phyloP scores from a whole-genome alignment of 2,113 vertebrate species.

The Daboia siamensis region DNA sequence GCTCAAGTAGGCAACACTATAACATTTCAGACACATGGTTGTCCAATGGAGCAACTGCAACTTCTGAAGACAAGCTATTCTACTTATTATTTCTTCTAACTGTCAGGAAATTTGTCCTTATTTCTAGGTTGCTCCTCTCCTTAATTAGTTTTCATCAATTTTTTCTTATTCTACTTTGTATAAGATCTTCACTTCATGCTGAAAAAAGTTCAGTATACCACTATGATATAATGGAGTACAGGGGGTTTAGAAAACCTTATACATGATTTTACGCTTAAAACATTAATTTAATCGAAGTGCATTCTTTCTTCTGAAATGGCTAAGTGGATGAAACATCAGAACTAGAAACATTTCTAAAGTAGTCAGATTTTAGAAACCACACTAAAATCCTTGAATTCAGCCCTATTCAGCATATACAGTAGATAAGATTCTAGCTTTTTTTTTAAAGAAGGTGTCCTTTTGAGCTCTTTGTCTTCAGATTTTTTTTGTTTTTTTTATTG shows the following conservation, averaged over 20 bases:
- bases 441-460: not conserved
- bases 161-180: not conserved
- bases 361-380: not conserved
- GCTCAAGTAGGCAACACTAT: not conserved
- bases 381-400: not conserved
- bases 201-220: not conserved
- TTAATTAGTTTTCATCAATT: not conserved
- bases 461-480: not conserved
- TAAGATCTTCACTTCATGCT: not conserved
- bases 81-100: not conserved
- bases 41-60: not conserved
- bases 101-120: not conserved
- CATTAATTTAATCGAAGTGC: not conserved
- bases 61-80: not conserved
- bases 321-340: not conserved
- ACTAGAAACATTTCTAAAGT: not conserved
- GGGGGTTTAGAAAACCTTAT: not conserved
- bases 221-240: not conserved
- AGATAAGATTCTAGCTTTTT: not conserved
- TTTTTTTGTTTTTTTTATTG: not conserved
- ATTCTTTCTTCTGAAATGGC: not conserved
- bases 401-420: not conserved
- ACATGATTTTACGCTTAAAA: not conserved
- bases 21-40: not conserved
- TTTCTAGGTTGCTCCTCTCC: not conserved